Conservation (phyloP, 2,113 vertebrate species). For the Oncorhynchus kisutch region DNA sequence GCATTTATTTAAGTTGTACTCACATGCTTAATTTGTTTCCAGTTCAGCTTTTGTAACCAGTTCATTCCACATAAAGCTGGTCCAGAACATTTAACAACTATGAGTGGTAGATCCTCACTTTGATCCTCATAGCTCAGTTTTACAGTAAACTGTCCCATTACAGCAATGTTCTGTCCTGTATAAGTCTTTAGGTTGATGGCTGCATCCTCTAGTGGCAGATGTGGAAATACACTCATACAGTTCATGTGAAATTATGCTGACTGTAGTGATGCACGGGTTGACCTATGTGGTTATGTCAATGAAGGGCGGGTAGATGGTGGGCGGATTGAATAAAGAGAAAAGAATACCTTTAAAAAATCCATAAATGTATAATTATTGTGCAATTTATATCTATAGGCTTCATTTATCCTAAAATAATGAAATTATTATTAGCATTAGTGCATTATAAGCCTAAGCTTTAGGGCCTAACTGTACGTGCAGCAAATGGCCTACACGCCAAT, state of each 20-base stretch:
- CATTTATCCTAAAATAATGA: too few species aligned
- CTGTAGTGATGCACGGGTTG: not conserved
- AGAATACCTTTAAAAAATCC: too few species aligned
- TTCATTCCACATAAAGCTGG: conserved; percentile 22
- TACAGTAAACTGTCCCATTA: not conserved
- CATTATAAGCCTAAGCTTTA: too few species aligned
- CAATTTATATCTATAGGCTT: too few species aligned
- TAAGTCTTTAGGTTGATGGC: conserved; percentile 10
- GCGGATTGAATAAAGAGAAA: too few species aligned
- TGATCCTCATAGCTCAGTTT: conserved; percentile 2
- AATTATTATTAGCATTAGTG: too few species aligned
- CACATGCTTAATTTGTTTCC: conserved; percentile 7
- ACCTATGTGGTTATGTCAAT: too few species aligned
- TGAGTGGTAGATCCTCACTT: not conserved
- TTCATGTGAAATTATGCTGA: conserved; percentile 6
- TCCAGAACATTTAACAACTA: conserved; percentile 11
- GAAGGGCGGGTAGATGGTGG: too few species aligned
- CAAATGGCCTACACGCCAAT: too few species aligned
- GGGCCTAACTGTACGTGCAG: too few species aligned
- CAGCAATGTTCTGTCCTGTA: conserved; percentile 15
- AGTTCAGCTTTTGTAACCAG: conserved; percentile 1
- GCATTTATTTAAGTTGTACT: not conserved
- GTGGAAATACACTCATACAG: conserved; percentile 7
- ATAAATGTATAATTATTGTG: too few species aligned
- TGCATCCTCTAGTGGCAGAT: conserved; percentile 7